phyloP scores from a whole-genome alignment of 2,113 vertebrate genomes.

The Dermatemys mawii region DNA sequence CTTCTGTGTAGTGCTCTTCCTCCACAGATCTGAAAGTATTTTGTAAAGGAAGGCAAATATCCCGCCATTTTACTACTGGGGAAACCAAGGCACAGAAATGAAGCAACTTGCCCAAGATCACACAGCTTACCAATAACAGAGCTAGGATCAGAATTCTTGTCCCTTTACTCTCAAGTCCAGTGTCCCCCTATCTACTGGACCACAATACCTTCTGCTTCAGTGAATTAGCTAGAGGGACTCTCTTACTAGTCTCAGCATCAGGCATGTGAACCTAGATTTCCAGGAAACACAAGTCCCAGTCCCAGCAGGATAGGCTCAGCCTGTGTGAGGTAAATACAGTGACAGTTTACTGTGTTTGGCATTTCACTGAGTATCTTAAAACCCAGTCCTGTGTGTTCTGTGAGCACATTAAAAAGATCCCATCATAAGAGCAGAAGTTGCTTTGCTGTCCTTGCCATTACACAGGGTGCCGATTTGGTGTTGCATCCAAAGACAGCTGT shows the following conservation, averaged over 20 bases:
- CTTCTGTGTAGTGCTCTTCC: neutral
- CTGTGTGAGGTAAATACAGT: neutral
- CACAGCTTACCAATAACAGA: neutral
- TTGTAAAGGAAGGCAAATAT: neutral
- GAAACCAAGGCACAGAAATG: neutral
- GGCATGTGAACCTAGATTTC: neutral
- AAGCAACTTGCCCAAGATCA: neutral
- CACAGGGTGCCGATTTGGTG: neutral
- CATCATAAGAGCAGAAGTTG: neutral
- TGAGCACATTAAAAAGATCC: neutral
- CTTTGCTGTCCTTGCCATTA: neutral
- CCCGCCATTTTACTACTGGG: neutral
- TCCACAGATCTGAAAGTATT: slow-evolving; percentile 1
- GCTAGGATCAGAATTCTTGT: neutral
- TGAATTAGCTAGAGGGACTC: neutral
- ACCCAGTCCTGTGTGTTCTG: neutral
- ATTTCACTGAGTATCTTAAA: neutral
- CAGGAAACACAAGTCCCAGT: neutral
- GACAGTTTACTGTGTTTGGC: neutral
- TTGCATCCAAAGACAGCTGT: neutral
- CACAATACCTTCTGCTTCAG: neutral
- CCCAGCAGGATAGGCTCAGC: neutral
- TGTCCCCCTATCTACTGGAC: neutral
- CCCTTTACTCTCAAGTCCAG: slow-evolving; percentile 33
- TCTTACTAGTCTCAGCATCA: neutral